Evolutionary conservation across 1,140 invertebrate species (phyloP).

Genomic region (Scaptodrosophila lebanonensis): DNA sequence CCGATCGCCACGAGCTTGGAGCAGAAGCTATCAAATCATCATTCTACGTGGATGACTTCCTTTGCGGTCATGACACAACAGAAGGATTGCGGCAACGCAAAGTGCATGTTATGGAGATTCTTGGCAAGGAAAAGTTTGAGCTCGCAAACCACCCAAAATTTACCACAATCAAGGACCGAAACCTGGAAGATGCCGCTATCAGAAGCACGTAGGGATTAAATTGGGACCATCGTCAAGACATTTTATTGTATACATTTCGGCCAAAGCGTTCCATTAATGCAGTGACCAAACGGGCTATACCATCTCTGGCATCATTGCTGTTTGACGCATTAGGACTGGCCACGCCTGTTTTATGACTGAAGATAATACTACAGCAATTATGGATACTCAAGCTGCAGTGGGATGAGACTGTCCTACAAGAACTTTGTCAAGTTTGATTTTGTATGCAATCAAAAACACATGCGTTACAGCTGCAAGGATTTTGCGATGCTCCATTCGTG

Average conservation of each 20-base stretch:
- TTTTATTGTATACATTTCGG: neutral
- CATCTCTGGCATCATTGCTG: neutral
- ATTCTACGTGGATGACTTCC: no score
- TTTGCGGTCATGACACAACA: no score
- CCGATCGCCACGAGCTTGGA: conserved; percentile 1
- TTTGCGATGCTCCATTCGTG: no score
- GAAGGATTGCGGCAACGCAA: neutral
- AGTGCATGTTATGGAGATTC: conserved; percentile 51
- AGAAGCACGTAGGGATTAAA: neutral
- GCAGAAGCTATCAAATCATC: no score
- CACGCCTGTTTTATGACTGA: neutral
- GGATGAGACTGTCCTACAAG: no score
- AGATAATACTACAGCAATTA: neutral
- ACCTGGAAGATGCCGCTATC: neutral
- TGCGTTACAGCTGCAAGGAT: no score
- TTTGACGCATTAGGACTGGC: neutral
- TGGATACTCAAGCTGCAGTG: neutral
- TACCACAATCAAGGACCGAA: neutral
- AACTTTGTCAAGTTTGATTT: no score
- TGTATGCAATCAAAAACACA: no score
- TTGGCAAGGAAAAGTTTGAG: conserved; percentile 50
- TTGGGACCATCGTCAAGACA: no score
- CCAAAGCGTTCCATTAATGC: neutral
- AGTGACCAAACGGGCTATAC: neutral
- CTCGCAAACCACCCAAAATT: conserved; percentile 8